Base-by-base conservation (phyloP, 2,113 vertebrate species). In the Ammodytes dubius region DNA sequence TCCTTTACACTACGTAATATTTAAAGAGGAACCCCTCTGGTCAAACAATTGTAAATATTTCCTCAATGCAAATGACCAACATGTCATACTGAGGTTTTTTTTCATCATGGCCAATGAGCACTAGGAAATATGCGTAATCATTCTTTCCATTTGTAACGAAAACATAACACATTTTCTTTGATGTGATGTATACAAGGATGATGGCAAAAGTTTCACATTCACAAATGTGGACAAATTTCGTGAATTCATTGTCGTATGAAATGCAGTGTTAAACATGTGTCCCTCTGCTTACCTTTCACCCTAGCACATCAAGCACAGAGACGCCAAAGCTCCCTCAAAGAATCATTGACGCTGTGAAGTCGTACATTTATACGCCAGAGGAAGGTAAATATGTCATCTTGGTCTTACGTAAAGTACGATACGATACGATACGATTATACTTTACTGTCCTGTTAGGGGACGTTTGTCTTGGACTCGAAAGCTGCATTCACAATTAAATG, bases 291-390 rank as follows among this genome's bases (percentile, higher is more conserved):
- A 8, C 45, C 10, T 85, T 68, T 92, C 3, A 74, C 27, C 47
- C 73, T 70, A 80, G 6, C 79, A 95, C 94, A 56, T 91, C 94
- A 0, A 70, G 68, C 0, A 80, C 87, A 77, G 82, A 90, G 5
- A 95, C 93, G 2, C 94, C 91, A 0, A 93, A 82, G 66, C 76
- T 96, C 17, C 37, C 59, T 5, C 93, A 92, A 2, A 91, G 89
- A 81, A 80, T 95, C 64, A 66, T 45, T 65, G 52, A 79, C 0
- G 92, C 93, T 50, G 79, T 94, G 37, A 68, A 81, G 70, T 95
- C 94, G 2, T 97, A 94, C 49, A 12, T 97, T 84, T 98, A 98
- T 13, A 52, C 88, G 50, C 96, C 96, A 0, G 95, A 96, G 79
- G 95, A 93, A 63, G 97, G 97, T 98, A 91, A 90, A 69, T 81